Conservation (phyloP, 2,797 vertebrate genomes). For the Squalus acanthias region DNA sequence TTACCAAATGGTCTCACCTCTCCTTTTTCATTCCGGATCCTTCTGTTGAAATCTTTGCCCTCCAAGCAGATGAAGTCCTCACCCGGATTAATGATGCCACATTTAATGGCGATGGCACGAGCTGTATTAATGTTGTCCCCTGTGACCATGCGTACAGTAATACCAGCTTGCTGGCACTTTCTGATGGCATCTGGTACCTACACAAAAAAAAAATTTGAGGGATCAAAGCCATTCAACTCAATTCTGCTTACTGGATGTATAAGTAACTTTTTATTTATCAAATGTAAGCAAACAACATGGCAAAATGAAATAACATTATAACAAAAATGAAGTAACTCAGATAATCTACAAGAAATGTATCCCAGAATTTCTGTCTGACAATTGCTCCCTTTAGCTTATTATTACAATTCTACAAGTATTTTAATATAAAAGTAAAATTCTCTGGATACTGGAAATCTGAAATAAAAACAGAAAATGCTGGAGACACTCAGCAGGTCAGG, state of each 20-base stretch:
- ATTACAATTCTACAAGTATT: background rate
- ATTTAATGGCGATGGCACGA: conserved; percentile 94
- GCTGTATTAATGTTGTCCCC: conserved; percentile 99
- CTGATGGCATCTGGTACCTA: conserved; percentile 92
- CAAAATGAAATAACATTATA: background rate
- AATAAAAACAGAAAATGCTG: background rate
- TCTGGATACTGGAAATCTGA: background rate
- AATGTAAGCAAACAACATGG: background rate
- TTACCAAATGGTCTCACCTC: conserved; percentile 61
- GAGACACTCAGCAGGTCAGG: background rate
- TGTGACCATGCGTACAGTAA: conserved; percentile 97
- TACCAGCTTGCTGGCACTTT: conserved; percentile 93
- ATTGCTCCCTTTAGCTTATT: background rate
- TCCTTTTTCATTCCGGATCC: conserved; percentile 96
- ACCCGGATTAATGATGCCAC: conserved; percentile 92
- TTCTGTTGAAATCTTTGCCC: conserved; percentile 95
- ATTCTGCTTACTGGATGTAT: too few species aligned
- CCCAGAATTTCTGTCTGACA: background rate
- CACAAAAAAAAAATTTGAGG: background rate
- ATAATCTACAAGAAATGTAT: too few species aligned
- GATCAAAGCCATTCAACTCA: background rate
- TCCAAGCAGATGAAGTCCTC: conserved; percentile 97
- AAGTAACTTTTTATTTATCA: background rate
- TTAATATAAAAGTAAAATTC: background rate
- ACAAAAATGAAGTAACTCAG: background rate